Conservation (phyloP, 2,888 invertebrate species). For the Drosophila setosimentum region DNA sequence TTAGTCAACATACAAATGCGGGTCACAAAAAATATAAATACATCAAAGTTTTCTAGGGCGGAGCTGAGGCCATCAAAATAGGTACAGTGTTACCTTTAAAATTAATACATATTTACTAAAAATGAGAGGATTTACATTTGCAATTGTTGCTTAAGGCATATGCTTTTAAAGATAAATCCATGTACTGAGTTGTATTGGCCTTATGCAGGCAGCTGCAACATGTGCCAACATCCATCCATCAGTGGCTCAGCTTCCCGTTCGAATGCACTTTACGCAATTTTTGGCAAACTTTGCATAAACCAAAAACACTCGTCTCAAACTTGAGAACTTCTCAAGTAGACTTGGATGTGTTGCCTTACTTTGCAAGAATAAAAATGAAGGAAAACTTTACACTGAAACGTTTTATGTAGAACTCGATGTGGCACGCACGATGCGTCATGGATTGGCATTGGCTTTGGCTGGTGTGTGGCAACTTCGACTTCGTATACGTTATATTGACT, state of each 20-base stretch:
- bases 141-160: neutral
- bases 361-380: slow-evolving; percentile 13
- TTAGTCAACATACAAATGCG: neutral
- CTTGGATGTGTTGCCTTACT: slow-evolving; percentile 42
- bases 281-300: slow-evolving; percentile 67
- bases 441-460: slow-evolving; percentile 56
- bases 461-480: slow-evolving; percentile 32
- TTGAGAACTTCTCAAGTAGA: slow-evolving; percentile 28
- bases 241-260: slow-evolving; percentile 44
- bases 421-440: slow-evolving; percentile 42
- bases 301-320: slow-evolving; percentile 47
- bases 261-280: slow-evolving; percentile 60
- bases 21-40: neutral
- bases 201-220: slow-evolving; percentile 36
- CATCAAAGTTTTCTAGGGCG: neutral
- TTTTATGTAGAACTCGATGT: slow-evolving; percentile 38
- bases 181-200: slow-evolving; percentile 21
- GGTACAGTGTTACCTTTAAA: neutral
- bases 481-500: slow-evolving; percentile 66
- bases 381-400: slow-evolving; percentile 28
- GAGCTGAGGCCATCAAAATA: neutral
- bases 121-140: neutral
- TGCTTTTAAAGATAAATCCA: slow-evolving; percentile 12
- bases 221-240: slow-evolving; percentile 37
- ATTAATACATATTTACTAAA: neutral